phyloP scores from a whole-genome alignment of 2,113 vertebrate genomes.

The Panthera tigris region DNA sequence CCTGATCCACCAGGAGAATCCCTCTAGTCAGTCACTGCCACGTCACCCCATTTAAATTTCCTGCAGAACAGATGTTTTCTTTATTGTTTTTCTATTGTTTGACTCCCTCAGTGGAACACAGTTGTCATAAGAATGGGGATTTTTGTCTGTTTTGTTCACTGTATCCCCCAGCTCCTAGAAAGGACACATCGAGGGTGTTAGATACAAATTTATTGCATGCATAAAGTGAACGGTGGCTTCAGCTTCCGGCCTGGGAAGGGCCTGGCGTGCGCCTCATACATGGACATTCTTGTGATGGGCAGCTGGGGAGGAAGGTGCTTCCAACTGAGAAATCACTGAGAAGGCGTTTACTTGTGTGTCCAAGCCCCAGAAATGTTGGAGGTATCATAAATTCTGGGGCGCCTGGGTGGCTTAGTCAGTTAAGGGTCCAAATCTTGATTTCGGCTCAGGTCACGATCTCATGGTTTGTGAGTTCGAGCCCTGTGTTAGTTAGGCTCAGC shows the following conservation, averaged over 20 bases:
- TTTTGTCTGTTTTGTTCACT: background rate
- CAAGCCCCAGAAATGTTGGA: background rate
- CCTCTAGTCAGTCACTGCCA: background rate
- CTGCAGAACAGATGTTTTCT: background rate
- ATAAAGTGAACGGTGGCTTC: accelerated
- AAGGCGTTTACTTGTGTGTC: background rate
- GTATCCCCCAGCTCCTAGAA: background rate
- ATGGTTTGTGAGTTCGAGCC: too few species aligned
- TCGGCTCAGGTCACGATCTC: too few species aligned
- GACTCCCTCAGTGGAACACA: background rate
- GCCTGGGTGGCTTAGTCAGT: too few species aligned
- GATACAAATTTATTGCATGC: background rate
- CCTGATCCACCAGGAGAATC: background rate
- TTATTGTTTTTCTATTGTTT: background rate
- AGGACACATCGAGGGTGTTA: too few species aligned
- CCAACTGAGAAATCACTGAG: background rate
- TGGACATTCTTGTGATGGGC: background rate
- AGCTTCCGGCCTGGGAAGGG: background rate
- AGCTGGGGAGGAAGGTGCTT: background rate
- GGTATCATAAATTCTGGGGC: background rate
- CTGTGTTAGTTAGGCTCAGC: too few species aligned
- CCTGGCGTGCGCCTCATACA: accelerated
- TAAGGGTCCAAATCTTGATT: too few species aligned
- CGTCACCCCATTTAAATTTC: background rate
- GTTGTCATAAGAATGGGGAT: background rate